Evolutionary conservation across 2,797 vertebrate genomes (phyloP), one percentile per base, ranked within the genome.

Genomic region (Spinus olivaceus): DNA sequence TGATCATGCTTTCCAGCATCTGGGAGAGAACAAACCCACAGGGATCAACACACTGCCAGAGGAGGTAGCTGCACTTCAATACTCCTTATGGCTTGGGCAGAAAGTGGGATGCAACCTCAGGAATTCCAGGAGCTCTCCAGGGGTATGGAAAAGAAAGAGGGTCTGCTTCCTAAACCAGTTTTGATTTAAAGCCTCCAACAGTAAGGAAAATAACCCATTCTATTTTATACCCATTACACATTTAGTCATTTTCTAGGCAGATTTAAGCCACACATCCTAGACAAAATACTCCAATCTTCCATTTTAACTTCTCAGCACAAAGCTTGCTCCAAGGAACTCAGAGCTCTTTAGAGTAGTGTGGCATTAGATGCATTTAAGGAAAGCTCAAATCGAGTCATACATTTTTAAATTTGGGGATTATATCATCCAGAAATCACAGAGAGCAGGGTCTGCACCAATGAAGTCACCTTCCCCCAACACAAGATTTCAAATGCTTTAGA

Each of bases 1-100:
- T 99, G 96, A 99, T 99, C 99, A 99, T 99, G 97, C 99, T 99
- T 97, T 99, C 99, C 98, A 99, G 96, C 99, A 99, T 99, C 99
- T 99, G 76, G 49, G 51, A 69, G 28, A 66, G n/a, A 72, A 50
- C 6, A 69, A 66, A 35, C 3, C 10, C 65, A 49, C 33, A 2
- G 25, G 23, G 47, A 39, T 95, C 10, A 54, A 27, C 44, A 5
- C 28, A 8, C 9, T 8, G 19, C 51, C 42, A 46, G 11, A 71
- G 7, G 5, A 78, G 30, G 3, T 3, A 5, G 44, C 14, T 72
- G 25, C 13, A 41, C 19, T 27, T 69, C 28, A 18, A 0, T 4
- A 11, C 3, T 30, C 22, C 47, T 27, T 10, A 42, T 1, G n/a
- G 11, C 18, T 5, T 10, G 18, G 18, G n/a, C 8, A 51, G 3